These are phyloP conservation scores for Hyposmocoma kahamanoa DNA, from an alignment of 1,140 invertebrate species.

Conservation along the genomic window DNA sequence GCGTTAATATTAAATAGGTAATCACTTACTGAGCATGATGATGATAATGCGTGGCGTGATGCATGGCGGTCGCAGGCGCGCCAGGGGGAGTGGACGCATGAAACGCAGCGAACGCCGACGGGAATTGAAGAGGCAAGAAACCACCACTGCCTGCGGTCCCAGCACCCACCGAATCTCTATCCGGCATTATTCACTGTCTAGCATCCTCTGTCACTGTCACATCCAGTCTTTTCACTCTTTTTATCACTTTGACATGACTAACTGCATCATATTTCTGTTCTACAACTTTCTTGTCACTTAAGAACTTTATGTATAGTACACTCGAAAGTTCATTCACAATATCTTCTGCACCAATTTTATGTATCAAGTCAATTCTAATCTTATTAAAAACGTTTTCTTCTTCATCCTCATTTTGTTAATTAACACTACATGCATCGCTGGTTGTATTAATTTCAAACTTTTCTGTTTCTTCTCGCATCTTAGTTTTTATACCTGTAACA, in stretches of 20 bases:
- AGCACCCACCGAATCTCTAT: conserved; percentile 66
- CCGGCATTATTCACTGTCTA: conserved; percentile 66
- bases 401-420: conserved; percentile 28
- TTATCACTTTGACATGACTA: neutral
- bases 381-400: conserved; percentile 41
- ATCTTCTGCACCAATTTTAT: no score
- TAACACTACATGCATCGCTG: conserved; percentile 29
- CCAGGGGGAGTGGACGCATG: conserved; percentile 70
- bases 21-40: conserved; percentile 65
- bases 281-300: no score
- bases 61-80: conserved; percentile 52
- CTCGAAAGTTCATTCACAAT: no score
- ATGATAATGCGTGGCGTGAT: conserved; percentile 63
- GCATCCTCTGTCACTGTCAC: conserved; percentile 6
- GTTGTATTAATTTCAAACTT: conserved; percentile 10
- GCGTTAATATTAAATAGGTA: no score
- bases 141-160: conserved; percentile 60
- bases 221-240: no score
- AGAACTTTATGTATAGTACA: no score
- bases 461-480: conserved; percentile 28
- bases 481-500: conserved; percentile 48
- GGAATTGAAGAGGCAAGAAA: conserved; percentile 76
- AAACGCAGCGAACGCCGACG: conserved; percentile 77
- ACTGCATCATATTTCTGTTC: no score
- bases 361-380: conserved; percentile 61